These are phyloP conservation scores for Fragum fragum DNA, from an alignment of 2,888 invertebrate genomes.

Conservation along the genomic window DNA sequence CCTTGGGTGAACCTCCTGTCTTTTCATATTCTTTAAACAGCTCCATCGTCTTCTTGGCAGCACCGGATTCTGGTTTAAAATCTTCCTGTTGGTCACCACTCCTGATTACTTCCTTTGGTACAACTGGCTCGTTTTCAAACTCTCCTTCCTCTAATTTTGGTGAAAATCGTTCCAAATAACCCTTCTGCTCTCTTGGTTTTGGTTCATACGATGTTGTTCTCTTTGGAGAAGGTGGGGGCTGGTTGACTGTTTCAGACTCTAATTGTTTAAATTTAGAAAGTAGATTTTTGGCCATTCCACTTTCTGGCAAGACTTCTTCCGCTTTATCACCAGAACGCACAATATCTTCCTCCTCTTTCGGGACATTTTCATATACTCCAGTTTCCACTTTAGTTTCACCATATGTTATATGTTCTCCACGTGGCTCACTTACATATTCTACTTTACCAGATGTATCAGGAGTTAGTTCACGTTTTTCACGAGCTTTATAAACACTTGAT, in stretches of 20 bases:
- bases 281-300: slow-evolving; percentile 77
- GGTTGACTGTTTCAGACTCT: slow-evolving; percentile 71
- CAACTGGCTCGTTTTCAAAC: slow-evolving; percentile 76
- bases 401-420: slow-evolving; percentile 69
- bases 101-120: slow-evolving; percentile 67
- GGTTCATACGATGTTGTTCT: slow-evolving; percentile 80
- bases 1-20: slow-evolving; percentile 63
- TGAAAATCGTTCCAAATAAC: slow-evolving; percentile 74
- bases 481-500: slow-evolving; percentile 43
- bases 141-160: slow-evolving; percentile 75
- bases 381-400: slow-evolving; percentile 78
- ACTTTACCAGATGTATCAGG: slow-evolving; percentile 77
- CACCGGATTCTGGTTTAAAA: slow-evolving; percentile 70
- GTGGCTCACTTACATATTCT: slow-evolving; percentile 82
- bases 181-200: slow-evolving; percentile 70
- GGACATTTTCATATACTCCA: slow-evolving; percentile 81
- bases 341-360: slow-evolving; percentile 74
- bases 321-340: slow-evolving; percentile 72
- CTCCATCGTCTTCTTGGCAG: slow-evolving; percentile 72
- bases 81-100: slow-evolving; percentile 66
- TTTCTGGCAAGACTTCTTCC: slow-evolving; percentile 77
- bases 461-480: slow-evolving; percentile 75
- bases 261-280: slow-evolving; percentile 79
- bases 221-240: slow-evolving; percentile 73
- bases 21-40: slow-evolving; percentile 70